Base-by-base conservation (phyloP, 2,797 vertebrate genomes). In the Huso huso region DNA sequence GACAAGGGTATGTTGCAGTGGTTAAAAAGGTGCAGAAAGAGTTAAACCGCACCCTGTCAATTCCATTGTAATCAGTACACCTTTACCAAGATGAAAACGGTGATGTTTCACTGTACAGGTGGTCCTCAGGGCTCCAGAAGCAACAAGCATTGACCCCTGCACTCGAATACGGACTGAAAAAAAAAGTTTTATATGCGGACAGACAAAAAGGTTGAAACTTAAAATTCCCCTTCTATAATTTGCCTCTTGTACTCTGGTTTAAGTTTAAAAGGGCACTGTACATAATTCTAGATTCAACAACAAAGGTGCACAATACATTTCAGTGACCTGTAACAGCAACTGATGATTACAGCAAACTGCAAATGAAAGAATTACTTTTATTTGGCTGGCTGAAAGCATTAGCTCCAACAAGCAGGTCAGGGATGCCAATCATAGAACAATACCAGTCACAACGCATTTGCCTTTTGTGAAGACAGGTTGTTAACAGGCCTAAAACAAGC, bases 341-440 rank as follows among this genome's bases (percentile, higher is more conserved):
- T 72, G 73, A 72, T 64, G 70, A 73, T 75, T 76, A 74, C 74
- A 77, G 68, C 69, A 37, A 73, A 57, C 66, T 4, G 15, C 55
- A 55, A 53, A 7, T 6, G 49, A 67, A 13, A 62, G 61, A 62
- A 62, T 52, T 37, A 23, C 23, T 68, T 77, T 78, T 73, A 70
- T 75, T 74, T 74, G 75, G 70, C 48, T 15, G 13, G 69, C 70
- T 69, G 70, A 71, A 66, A 66, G 66, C 55, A 48, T 12, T 23
- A 10, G 13, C 63, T 66, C 57, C 7, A 66, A 37, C 68, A 71
- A 64, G 77, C 78, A 70, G 69, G 82, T 77, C 73, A 52, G 68
- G 73, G 69, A 77, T 82, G 83, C 79, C 82, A 82, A 81, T 86
- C 80, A 83, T 70, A 77, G 75, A 84, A 88, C 85, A 89, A 88